Evolutionary conservation across 2,888 invertebrate genomes (phyloP).

Genomic region (Linnaemya tessellans): DNA sequence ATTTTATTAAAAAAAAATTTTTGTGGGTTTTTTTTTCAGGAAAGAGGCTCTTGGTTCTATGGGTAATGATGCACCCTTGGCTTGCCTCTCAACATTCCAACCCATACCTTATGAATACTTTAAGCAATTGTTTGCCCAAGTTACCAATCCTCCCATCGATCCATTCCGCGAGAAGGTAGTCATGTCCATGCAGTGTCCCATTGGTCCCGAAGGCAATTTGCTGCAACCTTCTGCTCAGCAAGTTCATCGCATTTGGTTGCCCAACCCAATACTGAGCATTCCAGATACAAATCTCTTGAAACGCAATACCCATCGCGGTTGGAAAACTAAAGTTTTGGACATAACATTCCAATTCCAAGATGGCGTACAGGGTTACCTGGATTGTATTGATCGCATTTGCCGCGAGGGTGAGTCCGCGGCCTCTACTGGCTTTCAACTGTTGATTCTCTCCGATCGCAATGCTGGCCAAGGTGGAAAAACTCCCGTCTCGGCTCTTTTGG

Average conservation of each 20-base stretch:
- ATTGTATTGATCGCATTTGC: conserved; percentile 91
- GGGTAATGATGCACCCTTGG: conserved; percentile 99
- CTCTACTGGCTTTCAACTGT: conserved; percentile 89
- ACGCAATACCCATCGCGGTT: conserved; percentile 91
- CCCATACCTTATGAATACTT: conserved; percentile 98
- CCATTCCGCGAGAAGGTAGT: conserved; percentile 99
- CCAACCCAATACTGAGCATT: conserved; percentile 96
- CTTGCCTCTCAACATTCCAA: conserved; percentile 97
- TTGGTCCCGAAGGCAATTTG: conserved; percentile 98
- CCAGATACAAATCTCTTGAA: conserved; percentile 95
- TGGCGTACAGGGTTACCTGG: conserved; percentile 89
- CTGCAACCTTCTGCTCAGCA: conserved; percentile 94
- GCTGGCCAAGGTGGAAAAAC: conserved; percentile 86
- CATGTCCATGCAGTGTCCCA: conserved; percentile 98
- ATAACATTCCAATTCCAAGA: conserved; percentile 92
- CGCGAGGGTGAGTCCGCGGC: conserved; percentile 92
- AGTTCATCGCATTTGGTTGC: conserved; percentile 94
- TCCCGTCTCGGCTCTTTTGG: conserved; percentile 92
- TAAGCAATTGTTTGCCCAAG: conserved; percentile 99
- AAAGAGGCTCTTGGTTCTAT: conserved; percentile 99
- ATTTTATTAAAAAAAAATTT: conserved; percentile 1
- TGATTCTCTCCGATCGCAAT: conserved; percentile 93
- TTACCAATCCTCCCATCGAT: conserved; percentile 99
- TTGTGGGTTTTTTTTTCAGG: conserved; percentile 83
- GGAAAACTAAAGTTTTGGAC: conserved; percentile 94